Conservation (phyloP, 2,888 invertebrate genomes). For the Pasiphila rectangulata region DNA sequence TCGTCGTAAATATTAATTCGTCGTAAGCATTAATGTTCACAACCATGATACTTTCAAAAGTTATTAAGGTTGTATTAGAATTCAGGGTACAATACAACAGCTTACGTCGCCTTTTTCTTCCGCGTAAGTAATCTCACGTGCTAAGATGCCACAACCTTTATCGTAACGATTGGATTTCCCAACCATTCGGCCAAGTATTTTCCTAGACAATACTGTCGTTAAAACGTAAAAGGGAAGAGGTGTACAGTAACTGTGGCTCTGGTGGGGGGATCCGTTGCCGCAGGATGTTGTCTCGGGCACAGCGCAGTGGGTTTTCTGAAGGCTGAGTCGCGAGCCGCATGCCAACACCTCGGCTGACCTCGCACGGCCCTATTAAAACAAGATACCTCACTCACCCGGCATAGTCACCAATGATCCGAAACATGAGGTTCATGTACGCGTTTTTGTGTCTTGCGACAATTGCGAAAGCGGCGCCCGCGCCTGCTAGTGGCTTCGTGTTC, state of each 20-base stretch:
- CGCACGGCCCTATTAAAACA: conserved; percentile 77
- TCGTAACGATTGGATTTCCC: conserved; percentile 64
- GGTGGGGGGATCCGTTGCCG: conserved; percentile 60
- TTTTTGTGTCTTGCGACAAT: conserved; percentile 51
- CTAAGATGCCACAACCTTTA: conserved; percentile 37
- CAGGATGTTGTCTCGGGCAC: conserved; percentile 66
- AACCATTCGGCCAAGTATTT: conserved; percentile 51
- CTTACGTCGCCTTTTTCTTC: conserved; percentile 33
- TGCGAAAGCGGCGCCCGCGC: conserved; percentile 49
- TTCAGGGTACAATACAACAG: conserved; percentile 14
- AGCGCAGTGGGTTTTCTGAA: conserved; percentile 79
- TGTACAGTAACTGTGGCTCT: conserved; percentile 34
- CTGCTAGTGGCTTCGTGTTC: conserved; percentile 63
- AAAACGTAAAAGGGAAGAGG: conserved; percentile 52
- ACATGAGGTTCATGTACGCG: conserved; percentile 66
- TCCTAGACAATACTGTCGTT: conserved; percentile 64
- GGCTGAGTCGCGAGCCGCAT: conserved; percentile 80
- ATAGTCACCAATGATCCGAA: conserved; percentile 62
- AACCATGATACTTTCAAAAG: too few relatives aligned
- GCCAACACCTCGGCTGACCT: conserved; percentile 72
- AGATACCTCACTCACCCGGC: conserved; percentile 58
- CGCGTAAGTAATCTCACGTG: conserved; percentile 39
- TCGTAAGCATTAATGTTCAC: too few relatives aligned
- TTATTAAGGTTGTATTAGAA: too few relatives aligned
- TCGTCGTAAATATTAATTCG: too few relatives aligned